Evolutionary conservation across 2,888 invertebrate genomes (phyloP).

Genomic region (Masnerella sp.): DNA sequence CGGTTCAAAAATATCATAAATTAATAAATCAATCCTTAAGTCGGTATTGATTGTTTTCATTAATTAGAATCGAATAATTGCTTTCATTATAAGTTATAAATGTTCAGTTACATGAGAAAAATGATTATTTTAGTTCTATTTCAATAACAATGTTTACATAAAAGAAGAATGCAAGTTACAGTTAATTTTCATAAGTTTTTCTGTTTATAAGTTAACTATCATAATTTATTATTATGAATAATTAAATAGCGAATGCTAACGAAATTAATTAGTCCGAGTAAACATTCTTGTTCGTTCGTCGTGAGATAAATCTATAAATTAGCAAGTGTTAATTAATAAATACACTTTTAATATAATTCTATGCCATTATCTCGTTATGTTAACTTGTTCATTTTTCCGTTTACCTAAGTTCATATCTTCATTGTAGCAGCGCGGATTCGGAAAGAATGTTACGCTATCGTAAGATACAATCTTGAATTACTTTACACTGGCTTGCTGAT

Average conservation of each 20-base stretch:
- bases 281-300: background rate
- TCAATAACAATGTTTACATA: too few relatives aligned
- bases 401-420: conserved; percentile 19
- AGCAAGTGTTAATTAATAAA: conserved; percentile 23
- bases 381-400: conserved; percentile 11
- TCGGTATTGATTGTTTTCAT: too few relatives aligned
- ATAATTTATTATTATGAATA: background rate
- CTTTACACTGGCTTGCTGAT: conserved; percentile 22
- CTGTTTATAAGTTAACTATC: too few relatives aligned
- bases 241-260: background rate
- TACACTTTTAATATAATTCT: conserved; percentile 28
- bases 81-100: too few relatives aligned
- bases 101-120: too few relatives aligned
- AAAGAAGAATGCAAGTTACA: too few relatives aligned
- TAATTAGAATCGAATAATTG: too few relatives aligned
- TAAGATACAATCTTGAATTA: conserved; percentile 31
- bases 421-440: conserved; percentile 16
- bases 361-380: conserved; percentile 30
- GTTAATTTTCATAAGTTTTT: too few relatives aligned
- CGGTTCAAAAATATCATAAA: background rate
- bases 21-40: too few relatives aligned
- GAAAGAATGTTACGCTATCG: conserved; percentile 36
- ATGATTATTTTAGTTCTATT: too few relatives aligned
- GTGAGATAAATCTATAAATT: conserved; percentile 4
- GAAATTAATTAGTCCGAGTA: background rate